A percentile compares a stretch with the other conserved stretches of the same genome.
These are phyloP conservation scores for Trogon surrucura DNA, from an alignment of 2,113 vertebrate genomes.

Conservation along the genomic window DNA sequence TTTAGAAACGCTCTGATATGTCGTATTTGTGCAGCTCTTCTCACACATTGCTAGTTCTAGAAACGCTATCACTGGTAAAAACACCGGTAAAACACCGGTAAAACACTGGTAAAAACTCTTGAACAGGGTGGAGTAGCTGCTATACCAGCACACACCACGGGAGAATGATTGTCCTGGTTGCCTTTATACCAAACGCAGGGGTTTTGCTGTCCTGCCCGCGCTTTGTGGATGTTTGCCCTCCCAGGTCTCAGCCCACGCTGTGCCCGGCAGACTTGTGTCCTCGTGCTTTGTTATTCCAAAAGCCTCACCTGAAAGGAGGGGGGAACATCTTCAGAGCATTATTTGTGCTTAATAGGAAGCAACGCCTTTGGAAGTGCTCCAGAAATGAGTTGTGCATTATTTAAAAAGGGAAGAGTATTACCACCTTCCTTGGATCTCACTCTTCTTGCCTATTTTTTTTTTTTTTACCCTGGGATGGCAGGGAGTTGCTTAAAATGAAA, in stretches of 20 bases:
- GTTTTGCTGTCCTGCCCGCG: neutral
- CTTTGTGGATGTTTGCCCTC: neutral
- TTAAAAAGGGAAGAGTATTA: slow-evolving; percentile 28
- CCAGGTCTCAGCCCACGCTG: rapidly evolving
- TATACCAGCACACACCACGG: neutral
- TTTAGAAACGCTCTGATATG: rapidly evolving
- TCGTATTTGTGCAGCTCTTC: neutral
- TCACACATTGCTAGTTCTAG: neutral
- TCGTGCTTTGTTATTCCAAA: neutral
- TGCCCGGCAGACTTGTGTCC: neutral
- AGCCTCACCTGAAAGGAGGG: neutral
- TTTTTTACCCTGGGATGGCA: neutral
- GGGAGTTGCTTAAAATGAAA: slow-evolving; percentile 67
- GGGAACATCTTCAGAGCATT: neutral
- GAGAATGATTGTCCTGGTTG: neutral
- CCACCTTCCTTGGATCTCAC: neutral
- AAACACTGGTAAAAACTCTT: neutral
- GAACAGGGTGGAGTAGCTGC: neutral
- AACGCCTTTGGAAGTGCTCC: slow-evolving; percentile 33
- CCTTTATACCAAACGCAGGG: neutral
- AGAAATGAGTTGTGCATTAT: slow-evolving; percentile 64
- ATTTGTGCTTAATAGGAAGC: slow-evolving; percentile 2
- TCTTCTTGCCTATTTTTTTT: neutral
- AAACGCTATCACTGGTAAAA: neutral
- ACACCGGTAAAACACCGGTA: too few relatives aligned